Percentiles rank a stretch among this genome's conserved stretches.
Evolutionary conservation across 2,113 vertebrate species (phyloP).

Genomic region (Podarcis raffonei): DNA sequence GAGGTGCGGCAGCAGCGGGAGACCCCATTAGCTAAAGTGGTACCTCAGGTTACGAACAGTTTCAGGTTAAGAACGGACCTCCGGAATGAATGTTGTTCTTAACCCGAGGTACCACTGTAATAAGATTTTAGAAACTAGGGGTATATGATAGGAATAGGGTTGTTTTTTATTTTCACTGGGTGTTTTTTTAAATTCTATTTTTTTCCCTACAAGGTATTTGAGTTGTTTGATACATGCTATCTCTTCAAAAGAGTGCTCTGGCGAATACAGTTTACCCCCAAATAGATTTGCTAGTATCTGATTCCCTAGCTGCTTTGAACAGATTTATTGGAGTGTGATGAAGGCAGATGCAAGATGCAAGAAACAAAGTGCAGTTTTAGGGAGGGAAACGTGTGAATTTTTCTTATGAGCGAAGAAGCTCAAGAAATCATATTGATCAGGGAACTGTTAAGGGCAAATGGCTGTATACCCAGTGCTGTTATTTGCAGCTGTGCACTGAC

Average conservation of each 20-base stretch:
- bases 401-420: background rate
- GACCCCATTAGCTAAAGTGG: too few relatives aligned
- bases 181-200: too few relatives aligned
- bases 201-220: background rate
- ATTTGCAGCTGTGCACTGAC: background rate
- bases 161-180: too few relatives aligned
- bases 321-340: background rate
- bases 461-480: background rate
- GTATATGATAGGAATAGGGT: background rate
- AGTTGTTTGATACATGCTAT: background rate
- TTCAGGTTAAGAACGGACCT: too few relatives aligned
- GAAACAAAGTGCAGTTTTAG: background rate
- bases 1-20: too few relatives aligned
- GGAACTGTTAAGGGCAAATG: background rate
- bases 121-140: background rate
- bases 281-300: background rate
- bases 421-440: background rate
- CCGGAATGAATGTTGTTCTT: too few relatives aligned
- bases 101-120: too few relatives aligned
- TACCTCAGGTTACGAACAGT: too few relatives aligned
- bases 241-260: background rate
- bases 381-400: background rate
- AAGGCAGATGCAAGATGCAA: background rate
- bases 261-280: background rate
- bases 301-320: background rate